Base-by-base conservation (phyloP, 2,888 invertebrate genomes). In the Philhelius pedissequus region DNA sequence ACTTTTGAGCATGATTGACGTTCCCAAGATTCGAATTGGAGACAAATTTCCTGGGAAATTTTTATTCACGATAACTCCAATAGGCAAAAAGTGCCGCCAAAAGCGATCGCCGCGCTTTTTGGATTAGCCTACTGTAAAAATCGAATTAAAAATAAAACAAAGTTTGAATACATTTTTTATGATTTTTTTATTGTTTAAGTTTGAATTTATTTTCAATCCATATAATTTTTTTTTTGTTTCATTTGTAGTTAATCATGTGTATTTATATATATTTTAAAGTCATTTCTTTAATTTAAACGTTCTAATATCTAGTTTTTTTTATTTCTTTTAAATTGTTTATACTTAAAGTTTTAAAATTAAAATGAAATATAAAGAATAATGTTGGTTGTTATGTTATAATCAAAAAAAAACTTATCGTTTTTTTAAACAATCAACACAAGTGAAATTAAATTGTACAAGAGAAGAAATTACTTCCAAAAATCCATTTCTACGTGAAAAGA, bases 231-330 rank as follows among this genome's bases (percentile, higher is more conserved):
- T 71, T 68, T 50, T 32, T 69, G 27, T 69, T 76, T 69, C 35
- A 71, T 68, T 84, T 79, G 73, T 80, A 84, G 73, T 86, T 75
- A 73, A 81, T 86, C 68, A 77, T 81, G 77, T 86, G 73, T 76
- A 81, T 81, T 86, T 81, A 81, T 86, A 86, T 86, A 86, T 81
- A 86, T 76, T 86, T 86, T 73, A 76, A 84, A 84, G 84, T 84
- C 75, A 80, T 75, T 86, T 82, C 62, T 86, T 81, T 78, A 86
- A 86, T 83, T 86, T 77, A 86, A 86, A 86, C 81, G 74, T 86
- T 78, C 74, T 79, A 75, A 78, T 86, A 86, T 64, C 83, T 79
- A 83, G 35, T 71, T 52, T 75, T 79, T 75, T 25, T 38, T 54
- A 75, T 78, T 69, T 71, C 56, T 71, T 80, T 71, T 70, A 60